These are phyloP conservation scores for Colius striatus DNA, from an alignment of 2,113 vertebrate species.

Conservation along the genomic window DNA sequence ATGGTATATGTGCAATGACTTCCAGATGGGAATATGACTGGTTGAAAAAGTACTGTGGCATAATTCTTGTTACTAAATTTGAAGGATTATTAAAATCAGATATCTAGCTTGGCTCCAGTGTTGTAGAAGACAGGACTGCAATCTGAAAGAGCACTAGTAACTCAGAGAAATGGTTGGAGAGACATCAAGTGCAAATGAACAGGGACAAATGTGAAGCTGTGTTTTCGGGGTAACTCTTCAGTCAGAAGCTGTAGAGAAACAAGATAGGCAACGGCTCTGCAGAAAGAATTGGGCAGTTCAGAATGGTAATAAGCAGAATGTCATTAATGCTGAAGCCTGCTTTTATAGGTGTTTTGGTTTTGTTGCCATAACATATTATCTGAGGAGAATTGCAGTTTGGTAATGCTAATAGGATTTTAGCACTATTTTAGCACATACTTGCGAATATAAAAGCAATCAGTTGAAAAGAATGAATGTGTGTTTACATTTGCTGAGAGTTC, in stretches of 20 bases:
- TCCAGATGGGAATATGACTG: neutral
- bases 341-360: neutral
- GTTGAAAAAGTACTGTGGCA: neutral
- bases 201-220: neutral
- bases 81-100: neutral
- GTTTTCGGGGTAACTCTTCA: neutral
- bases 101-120: neutral
- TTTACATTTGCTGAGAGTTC: neutral
- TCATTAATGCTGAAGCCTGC: neutral
- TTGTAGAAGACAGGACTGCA: neutral
- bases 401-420: neutral
- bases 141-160: neutral
- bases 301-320: neutral
- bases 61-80: neutral
- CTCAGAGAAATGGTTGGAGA: neutral
- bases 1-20: accelerated
- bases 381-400: neutral
- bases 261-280: neutral
- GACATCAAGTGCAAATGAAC: neutral
- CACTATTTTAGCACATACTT: neutral
- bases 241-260: neutral
- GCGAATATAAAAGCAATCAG: neutral
- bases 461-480: neutral
- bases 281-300: neutral
- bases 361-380: neutral